phyloP scores from a whole-genome alignment of 1,140 invertebrate genomes.

The Apis dorsata region DNA sequence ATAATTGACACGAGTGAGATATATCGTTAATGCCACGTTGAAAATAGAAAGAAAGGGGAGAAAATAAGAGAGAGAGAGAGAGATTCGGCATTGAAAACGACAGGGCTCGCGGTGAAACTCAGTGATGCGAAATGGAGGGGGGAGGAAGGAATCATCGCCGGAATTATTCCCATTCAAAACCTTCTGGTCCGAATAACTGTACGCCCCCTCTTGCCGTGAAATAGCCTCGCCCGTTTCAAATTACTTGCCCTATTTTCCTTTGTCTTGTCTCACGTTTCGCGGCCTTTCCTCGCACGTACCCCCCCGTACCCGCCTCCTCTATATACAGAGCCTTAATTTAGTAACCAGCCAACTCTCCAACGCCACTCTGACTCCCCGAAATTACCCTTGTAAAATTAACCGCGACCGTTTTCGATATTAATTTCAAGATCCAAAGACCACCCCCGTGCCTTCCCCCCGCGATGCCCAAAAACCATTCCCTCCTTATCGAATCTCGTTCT shows the following conservation, averaged over 20 bases:
- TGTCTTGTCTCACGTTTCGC: constrained; percentile 35
- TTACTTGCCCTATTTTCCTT: constrained; percentile 52
- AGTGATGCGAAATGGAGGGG: constrained; percentile 26
- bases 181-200: constrained; percentile 28
- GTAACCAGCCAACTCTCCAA: constrained; percentile 36
- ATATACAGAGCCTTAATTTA: constrained; percentile 20
- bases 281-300: constrained; percentile 7
- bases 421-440: background rate
- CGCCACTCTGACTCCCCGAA: constrained; percentile 4
- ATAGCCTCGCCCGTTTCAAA: constrained; percentile 42
- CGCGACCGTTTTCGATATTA: constrained; percentile 21
- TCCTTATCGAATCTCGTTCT: background rate
- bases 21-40: too few relatives aligned
- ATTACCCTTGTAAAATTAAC: constrained; percentile 34
- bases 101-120: constrained; percentile 12
- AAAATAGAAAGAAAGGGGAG: too few relatives aligned
- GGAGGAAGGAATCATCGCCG: constrained; percentile 39
- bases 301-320: background rate
- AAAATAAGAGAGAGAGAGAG: background rate
- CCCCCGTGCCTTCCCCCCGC: background rate
- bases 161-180: constrained; percentile 52
- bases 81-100: constrained; percentile 3
- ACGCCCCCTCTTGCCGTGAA: constrained; percentile 8
- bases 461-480: too few relatives aligned
- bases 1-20: too few relatives aligned